Evolutionary conservation across 2,888 invertebrate species (phyloP).

Genomic region (Mycalesis mineus): DNA sequence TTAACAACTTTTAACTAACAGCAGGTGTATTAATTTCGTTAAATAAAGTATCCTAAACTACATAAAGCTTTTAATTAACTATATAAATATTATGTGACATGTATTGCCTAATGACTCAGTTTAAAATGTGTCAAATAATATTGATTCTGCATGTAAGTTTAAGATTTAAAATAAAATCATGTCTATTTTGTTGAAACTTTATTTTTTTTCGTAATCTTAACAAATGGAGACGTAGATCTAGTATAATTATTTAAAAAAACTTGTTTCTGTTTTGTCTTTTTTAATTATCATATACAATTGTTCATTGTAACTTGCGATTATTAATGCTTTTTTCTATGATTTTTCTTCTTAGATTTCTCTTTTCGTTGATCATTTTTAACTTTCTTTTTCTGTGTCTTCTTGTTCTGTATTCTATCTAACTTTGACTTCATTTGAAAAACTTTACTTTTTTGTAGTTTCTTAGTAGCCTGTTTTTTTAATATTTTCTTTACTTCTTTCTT

Average conservation of each 20-base stretch:
- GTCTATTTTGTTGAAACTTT: neutral
- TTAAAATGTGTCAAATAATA: neutral
- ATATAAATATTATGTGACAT: too few relatives aligned
- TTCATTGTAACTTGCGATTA: too few relatives aligned
- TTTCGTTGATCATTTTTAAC: conserved; percentile 48
- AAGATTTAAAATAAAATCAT: conserved; percentile 7
- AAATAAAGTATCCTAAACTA: too few relatives aligned
- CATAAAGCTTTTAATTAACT: too few relatives aligned
- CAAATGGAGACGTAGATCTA: too few relatives aligned
- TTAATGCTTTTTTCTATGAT: conserved; percentile 56
- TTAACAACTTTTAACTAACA: too few relatives aligned
- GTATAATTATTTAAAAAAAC: too few relatives aligned
- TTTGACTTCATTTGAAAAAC: conserved; percentile 86
- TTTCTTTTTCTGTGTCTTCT: conserved; percentile 77
- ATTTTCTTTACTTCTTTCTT: conserved; percentile 84
- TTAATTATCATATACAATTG: too few relatives aligned
- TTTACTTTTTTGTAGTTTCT: conserved; percentile 86
- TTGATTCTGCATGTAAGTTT: neutral
- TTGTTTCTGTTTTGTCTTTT: too few relatives aligned
- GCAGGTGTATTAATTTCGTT: too few relatives aligned
- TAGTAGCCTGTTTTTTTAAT: conserved; percentile 84
- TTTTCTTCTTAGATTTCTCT: conserved; percentile 61
- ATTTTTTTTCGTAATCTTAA: neutral
- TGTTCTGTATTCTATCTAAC: conserved; percentile 83
- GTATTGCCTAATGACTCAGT: too few relatives aligned